Conservation (phyloP, 2,797 vertebrate genomes). For the Hyperoplus lanceolatus region DNA sequence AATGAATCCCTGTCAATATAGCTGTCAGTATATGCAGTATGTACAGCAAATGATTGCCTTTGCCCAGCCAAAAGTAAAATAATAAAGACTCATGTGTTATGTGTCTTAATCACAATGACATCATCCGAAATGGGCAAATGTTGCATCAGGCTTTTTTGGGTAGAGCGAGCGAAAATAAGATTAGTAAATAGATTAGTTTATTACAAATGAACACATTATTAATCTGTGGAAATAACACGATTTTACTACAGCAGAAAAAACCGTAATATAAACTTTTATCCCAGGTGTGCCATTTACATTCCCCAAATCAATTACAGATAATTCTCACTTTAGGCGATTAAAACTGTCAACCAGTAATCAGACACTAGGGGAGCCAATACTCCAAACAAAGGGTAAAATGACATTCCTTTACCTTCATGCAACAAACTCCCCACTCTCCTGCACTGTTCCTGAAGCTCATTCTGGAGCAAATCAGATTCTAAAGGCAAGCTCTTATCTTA, state of each 20-base stretch:
- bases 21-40: no score
- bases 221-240: neutral
- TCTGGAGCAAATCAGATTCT: slow-evolving; percentile 67
- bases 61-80: no score
- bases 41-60: no score
- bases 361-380: slow-evolving; percentile 48
- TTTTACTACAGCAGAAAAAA: neutral
- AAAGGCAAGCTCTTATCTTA: slow-evolving; percentile 75
- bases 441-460: slow-evolving; percentile 50
- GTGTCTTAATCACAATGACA: no score
- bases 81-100: no score
- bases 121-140: no score
- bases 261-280: slow-evolving; percentile 8
- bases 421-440: slow-evolving; percentile 53
- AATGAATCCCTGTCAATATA: no score
- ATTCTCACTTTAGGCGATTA: slow-evolving; percentile 18
- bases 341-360: slow-evolving; percentile 41
- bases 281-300: neutral
- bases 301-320: slow-evolving; percentile 17
- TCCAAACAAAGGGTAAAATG: slow-evolving; percentile 39
- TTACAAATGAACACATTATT: neutral
- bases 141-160: no score
- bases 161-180: no score
- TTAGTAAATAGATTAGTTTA: neutral
- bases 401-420: slow-evolving; percentile 54